phyloP scores from a whole-genome alignment of 1,140 invertebrate species.

The Agrilus planipennis region DNA sequence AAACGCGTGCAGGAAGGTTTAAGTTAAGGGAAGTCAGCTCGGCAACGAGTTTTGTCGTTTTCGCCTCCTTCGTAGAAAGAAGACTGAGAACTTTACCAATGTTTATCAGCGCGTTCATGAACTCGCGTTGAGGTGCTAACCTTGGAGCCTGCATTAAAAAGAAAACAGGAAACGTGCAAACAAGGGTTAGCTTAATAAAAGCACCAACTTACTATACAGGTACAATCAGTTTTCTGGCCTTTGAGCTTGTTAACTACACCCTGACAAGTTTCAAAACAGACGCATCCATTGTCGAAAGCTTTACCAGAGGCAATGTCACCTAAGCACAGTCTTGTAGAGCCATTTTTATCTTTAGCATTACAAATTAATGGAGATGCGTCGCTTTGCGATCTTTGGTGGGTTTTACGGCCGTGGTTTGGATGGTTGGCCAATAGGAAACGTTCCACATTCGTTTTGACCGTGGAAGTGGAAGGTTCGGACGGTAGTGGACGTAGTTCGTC shows the following conservation, averaged over 20 bases:
- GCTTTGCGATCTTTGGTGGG: constrained; percentile 78
- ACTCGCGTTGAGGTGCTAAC: constrained; percentile 74
- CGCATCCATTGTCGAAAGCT: constrained; percentile 94
- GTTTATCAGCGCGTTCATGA: constrained; percentile 73
- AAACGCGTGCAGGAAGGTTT: constrained; percentile 93
- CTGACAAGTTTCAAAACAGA: constrained; percentile 53
- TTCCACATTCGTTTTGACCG: constrained; percentile 10
- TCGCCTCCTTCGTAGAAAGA: constrained; percentile 87
- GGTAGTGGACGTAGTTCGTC: constrained; percentile 78
- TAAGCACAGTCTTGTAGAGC: constrained; percentile 51
- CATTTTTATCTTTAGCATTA: constrained; percentile 22
- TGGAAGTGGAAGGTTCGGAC: no score
- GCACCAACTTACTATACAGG: constrained; percentile 54
- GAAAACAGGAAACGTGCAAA: neutral
- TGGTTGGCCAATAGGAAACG: no score
- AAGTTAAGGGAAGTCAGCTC: constrained; percentile 89
- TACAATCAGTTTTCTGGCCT: constrained; percentile 58
- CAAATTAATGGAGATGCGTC: constrained; percentile 55
- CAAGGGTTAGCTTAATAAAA: neutral
- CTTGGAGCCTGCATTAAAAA: constrained; percentile 54
- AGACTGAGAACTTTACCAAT: constrained; percentile 85
- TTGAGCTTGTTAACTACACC: constrained; percentile 64
- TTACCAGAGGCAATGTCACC: constrained; percentile 87
- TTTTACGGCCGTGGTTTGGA: no score
- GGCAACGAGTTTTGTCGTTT: constrained; percentile 79